Evolutionary conservation across 1,140 invertebrate genomes (phyloP), one percentile per base, ranked within the genome.

Genomic region (Megathymus violae): DNA sequence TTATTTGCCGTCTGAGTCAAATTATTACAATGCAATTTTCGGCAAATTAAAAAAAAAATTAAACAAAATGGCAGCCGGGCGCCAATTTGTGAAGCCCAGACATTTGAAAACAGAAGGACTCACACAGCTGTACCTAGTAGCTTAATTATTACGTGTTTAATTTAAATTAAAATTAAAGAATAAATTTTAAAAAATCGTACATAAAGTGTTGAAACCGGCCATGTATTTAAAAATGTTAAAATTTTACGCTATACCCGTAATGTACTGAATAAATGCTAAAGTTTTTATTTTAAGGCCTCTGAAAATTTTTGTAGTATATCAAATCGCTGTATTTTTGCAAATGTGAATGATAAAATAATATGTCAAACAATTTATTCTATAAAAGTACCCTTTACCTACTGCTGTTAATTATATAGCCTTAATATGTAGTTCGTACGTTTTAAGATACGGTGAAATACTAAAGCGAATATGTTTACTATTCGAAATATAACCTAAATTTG

Each of bases 261-360:
- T 47, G 65, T 64, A 68, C 62, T 68, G 62, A 74, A 54, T 62
- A 64, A 34, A 67, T 38, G 71, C 67, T 74, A 72, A 56, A 19
- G 14, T 60, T 72, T 50, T 69, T 67, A 68, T 60, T 74, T 70
- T 69, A 62, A 58, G 56, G 64, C 71, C 64, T 64, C 52, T 15
- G 43, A 27, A 31, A 27, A 14, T 48, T 48, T 48, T 48, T 48
- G 46, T 48, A 48, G 46, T 44, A 44, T 44, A 27, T 56, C 36
- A 62, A 56, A 51, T 46, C 47, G 52, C 52, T 64, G 67, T 74
- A 74, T 74, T 74, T 74, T 74, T 74, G 71, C 71, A 74, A 64
- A 54, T 31, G 54, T 64, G 56, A 62, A 62, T 66, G 46, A 40
- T 51, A 27, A 31, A 31, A 31, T 25, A 31, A 31, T 36, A 36